A percentile compares a stretch with the other conserved stretches of the same genome.
Evolutionary conservation across 2,888 invertebrate genomes (phyloP).

Genomic region (Amiota communis): DNA sequence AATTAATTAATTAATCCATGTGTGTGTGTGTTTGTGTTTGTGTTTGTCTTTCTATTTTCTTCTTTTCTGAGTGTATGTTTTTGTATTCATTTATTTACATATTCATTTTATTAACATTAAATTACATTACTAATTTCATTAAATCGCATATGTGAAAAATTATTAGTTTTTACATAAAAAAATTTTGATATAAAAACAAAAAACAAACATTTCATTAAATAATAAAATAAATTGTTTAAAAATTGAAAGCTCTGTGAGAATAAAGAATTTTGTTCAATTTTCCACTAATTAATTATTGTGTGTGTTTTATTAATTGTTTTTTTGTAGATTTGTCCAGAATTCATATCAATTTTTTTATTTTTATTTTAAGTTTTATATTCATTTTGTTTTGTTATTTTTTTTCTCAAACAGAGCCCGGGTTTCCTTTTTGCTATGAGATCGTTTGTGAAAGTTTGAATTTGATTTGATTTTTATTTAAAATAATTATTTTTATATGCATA

Average conservation of each 20-base stretch:
- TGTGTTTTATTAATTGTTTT: too few species aligned
- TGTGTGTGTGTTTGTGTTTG: constrained; percentile 18
- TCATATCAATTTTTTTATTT: neutral
- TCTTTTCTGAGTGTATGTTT: neutral
- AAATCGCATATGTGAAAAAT: too few species aligned
- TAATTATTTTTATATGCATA: neutral
- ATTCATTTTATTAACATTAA: neutral
- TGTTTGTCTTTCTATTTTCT: neutral
- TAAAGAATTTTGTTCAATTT: too few species aligned
- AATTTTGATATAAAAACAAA: too few species aligned
- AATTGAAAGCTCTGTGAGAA: too few species aligned
- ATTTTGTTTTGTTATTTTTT: constrained; percentile 13
- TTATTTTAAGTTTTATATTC: neutral
- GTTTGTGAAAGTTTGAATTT: constrained; percentile 70
- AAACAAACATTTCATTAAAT: too few species aligned
- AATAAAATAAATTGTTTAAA: too few species aligned
- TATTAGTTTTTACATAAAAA: too few species aligned
- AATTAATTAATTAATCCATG: constrained; percentile 6
- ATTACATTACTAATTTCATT: too few species aligned
- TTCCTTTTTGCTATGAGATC: constrained; percentile 68
- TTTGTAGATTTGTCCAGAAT: neutral
- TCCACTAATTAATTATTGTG: too few species aligned
- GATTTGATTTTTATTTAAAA: constrained; percentile 47
- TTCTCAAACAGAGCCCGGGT: constrained; percentile 40
- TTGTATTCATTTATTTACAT: constrained; percentile 28